These are phyloP conservation scores for Ernsta delagoae DNA, from an alignment of 2,888 invertebrate genomes.

Conservation along the genomic window DNA sequence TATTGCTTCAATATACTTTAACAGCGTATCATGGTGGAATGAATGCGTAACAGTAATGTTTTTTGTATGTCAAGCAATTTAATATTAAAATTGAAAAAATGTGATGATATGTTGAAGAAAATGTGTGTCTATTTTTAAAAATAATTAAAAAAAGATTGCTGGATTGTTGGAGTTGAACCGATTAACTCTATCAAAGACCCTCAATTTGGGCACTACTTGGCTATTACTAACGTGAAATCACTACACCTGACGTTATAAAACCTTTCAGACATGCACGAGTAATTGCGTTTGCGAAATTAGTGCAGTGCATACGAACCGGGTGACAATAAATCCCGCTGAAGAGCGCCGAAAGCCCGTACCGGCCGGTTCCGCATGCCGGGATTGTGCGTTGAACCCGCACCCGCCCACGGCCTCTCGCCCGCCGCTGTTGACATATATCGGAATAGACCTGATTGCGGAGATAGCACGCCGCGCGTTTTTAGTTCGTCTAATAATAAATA, in stretches of 20 bases:
- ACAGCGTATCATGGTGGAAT: not conserved
- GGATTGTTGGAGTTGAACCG: no score
- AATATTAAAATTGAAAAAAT: no score
- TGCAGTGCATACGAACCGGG: not conserved
- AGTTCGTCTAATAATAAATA: not conserved
- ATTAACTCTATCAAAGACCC: no score
- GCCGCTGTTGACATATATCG: constrained; percentile 20
- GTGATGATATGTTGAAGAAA: no score
- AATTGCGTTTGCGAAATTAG: not conserved
- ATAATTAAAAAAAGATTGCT: no score
- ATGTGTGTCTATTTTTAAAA: no score
- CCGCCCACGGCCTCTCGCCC: constrained; percentile 14
- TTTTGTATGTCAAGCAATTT: not conserved
- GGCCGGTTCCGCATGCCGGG: constrained; percentile 32
- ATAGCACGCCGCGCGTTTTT: constrained; percentile 13
- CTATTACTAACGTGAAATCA: no score
- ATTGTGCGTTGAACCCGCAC: constrained; percentile 31
- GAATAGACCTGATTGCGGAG: constrained; percentile 26
- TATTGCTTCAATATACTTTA: not conserved
- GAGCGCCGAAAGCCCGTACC: not conserved
- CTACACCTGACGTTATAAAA: no score
- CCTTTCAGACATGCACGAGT: not conserved
- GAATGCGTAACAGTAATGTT: not conserved
- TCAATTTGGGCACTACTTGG: no score
- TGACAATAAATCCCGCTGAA: constrained; percentile 26